Base-by-base conservation (phyloP, 2,797 vertebrate species). In the Vespertilio murinus region DNA sequence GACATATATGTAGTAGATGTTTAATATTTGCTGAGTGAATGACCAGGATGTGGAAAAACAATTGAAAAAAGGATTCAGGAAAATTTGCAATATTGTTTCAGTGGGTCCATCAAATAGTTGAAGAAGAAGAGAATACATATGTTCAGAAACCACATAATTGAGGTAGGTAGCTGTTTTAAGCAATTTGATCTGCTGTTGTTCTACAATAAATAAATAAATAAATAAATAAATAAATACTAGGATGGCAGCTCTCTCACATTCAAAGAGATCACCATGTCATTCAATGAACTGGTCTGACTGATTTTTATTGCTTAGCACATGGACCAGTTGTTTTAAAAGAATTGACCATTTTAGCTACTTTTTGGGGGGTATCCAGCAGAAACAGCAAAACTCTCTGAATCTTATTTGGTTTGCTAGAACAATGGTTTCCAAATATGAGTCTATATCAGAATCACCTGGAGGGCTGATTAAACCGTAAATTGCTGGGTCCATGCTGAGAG, bases 71-170 rank as follows among this genome's bases (percentile, higher is more conserved):
- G 2, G 23, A 77, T 73, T 35, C 56, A 74, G 80, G 18, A 25
- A 65, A 78, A 71, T 12, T 75, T 94, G 23, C 20, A 93, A 87
- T 65, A 78, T 82, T 93, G 65, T 93, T 47, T 95, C 70, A 20
- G 7, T 45, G 30, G 8, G 3, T 81, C 67, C 61, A 49, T 23
- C 85, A 89, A 86, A 16, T 47, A 54, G 28, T 23, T 91, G 67
- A 69, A 59, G 61, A 75, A 83, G 33, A 79, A 88, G n/a, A 94
- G 81, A 61, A 47, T 56, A 9, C 9, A 4, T 75, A 16, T 16
- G 25, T 49, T 84, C 42, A 88, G 22, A 54, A 93, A 65, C 33
- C 40, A 25, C 81, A 3, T 30, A 78, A 12, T 69, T 49, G 77
- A 94, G 42, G 38, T 64, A 94, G 42, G 38, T 64, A 35, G 7